phyloP scores from a whole-genome alignment of 2,888 invertebrate species.

The Cylloceria caligata region DNA sequence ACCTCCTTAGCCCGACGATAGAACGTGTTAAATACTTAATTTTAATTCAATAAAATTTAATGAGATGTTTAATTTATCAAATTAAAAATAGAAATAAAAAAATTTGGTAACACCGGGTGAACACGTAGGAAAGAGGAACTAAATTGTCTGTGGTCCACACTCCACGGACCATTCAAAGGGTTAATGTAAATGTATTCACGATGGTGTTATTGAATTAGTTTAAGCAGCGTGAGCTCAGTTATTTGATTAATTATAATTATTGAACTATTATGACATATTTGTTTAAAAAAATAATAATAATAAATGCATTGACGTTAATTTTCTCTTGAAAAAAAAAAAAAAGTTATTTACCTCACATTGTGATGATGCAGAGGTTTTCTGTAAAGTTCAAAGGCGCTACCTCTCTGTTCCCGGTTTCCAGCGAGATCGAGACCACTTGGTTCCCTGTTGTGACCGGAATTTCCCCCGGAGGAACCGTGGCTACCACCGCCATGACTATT shows the following conservation, averaged over 20 bases:
- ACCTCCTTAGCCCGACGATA: background rate
- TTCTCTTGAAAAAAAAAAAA: background rate
- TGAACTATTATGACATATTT: background rate
- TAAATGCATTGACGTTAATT: background rate
- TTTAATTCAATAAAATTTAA: background rate
- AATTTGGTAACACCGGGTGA: too few relatives aligned
- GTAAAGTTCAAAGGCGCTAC: conserved; percentile 97
- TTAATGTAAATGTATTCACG: conserved; percentile 21
- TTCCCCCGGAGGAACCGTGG: conserved; percentile 74
- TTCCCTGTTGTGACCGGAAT: conserved; percentile 83
- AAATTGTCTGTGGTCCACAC: too few relatives aligned
- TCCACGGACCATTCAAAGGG: background rate
- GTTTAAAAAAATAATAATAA: background rate
- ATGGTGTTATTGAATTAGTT: conserved; percentile 57
- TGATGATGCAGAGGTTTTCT: conserved; percentile 95
- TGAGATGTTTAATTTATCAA: background rate
- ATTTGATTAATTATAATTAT: conserved; percentile 72
- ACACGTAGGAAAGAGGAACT: too few relatives aligned
- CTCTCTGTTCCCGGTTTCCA: conserved; percentile 95
- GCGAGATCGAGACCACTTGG: conserved; percentile 89
- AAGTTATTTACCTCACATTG: conserved; percentile 89
- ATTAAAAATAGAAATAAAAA: background rate
- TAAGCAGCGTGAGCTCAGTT: conserved; percentile 72
- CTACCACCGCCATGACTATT: conserved; percentile 76
- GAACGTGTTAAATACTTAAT: background rate